Base-by-base conservation (phyloP, 53 echinoderm and acorn worm genomes). In the Actinopyga echinites region DNA sequence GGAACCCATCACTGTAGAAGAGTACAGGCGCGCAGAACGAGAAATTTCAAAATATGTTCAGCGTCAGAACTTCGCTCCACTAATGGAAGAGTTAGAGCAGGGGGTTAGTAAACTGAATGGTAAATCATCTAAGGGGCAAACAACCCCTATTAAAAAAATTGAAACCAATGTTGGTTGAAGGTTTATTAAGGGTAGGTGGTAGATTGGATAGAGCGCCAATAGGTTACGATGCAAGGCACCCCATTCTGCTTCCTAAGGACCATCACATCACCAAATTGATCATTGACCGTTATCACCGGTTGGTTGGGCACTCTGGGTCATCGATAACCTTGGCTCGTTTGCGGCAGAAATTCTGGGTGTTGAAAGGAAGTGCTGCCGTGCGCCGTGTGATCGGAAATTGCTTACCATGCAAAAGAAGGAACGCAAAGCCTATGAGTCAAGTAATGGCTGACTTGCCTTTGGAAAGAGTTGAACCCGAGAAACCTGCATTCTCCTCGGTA, bases 391-490 rank as follows among this genome's bases (percentile, higher is more conserved):
- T 90, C 1, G 83, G 86, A 15, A 82, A 86, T 17, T 86, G 90
- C 36, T 15, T 86, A 21, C 54, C 23, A 15, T 90, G 90, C 36
- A 71, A 64, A 65, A 86, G 58, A 56, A 52, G 82, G 52, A 86
- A 83, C 30, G 56, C 90, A 6, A 36, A 38, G 8, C 63, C 37
- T 11, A 86, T 75, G 20, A 35, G 56, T 28, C 90, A 86, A 49
- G 23, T 81, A 15, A 85, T 85, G 86, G 89, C 89, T 25, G 80
- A 89, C 33, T 38, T 89, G 12, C 89, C 87, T n/a, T 25, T 34
- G 15, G 82, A 53, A 1, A 56, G 88, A 23, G 88, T 87, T 19
- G 74, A 73, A 3, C 82, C 87, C 19, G 73, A 82, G 42, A 69
- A 42, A 44, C 83, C 83, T 56, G 78, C 84, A 5, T 89, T 89